These are phyloP conservation scores for Glyphotaelius pellucidus DNA, from an alignment of 2,888 invertebrate genomes.

Conservation along the genomic window DNA sequence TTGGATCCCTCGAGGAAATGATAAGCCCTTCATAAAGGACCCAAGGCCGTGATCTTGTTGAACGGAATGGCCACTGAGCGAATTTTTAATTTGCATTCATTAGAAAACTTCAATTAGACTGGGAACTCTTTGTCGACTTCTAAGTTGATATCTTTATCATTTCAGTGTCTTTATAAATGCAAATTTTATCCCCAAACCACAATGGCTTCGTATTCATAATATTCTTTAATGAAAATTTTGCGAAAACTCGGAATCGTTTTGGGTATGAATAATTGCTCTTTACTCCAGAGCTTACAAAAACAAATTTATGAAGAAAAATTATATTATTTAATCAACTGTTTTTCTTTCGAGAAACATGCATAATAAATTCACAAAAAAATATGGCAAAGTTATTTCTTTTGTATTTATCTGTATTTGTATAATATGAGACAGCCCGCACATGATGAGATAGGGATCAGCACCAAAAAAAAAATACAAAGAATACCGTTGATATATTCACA, in stretches of 20 bases:
- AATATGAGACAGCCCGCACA: neutral
- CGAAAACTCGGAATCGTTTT: neutral
- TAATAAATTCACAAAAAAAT: neutral
- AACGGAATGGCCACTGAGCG: neutral
- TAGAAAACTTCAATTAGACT: slow-evolving; percentile 12
- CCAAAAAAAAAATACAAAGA: neutral
- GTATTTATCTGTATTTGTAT: neutral
- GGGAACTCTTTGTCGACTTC: neutral
- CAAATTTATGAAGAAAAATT: neutral
- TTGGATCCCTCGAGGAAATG: neutral
- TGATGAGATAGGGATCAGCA: neutral
- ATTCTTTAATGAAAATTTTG: neutral
- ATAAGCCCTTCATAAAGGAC: neutral
- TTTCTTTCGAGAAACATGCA: neutral
- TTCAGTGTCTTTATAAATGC: slow-evolving; percentile 36
- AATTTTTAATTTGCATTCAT: slow-evolving; percentile 41
- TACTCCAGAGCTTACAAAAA: neutral
- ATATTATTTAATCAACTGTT: neutral
- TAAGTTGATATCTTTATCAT: slow-evolving; percentile 2
- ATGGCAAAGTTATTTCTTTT: neutral
- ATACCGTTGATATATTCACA: neutral
- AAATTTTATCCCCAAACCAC: neutral
- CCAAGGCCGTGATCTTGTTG: neutral
- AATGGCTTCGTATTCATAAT: slow-evolving; percentile 2
- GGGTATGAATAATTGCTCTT: slow-evolving; percentile 2